Percentiles rank a stretch among this genome's conserved stretches.
Conservation (phyloP, 2,888 invertebrate species). For the Hypselothyrea guttata region DNA sequence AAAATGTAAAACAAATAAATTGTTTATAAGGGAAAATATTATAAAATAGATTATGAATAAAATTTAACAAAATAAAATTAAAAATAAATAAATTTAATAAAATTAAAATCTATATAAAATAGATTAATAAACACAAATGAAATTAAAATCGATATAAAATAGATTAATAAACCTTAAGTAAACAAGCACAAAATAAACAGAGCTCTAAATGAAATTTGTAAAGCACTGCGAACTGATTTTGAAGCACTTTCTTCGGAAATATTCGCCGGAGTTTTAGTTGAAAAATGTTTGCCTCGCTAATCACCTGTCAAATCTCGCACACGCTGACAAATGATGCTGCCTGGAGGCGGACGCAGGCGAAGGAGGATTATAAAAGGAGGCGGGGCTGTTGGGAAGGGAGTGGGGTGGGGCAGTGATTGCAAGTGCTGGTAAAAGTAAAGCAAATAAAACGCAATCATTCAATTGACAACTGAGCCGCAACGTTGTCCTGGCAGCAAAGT, state of each 20-base stretch:
- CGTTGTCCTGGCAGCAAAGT: background rate
- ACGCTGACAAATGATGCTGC: slow-evolving; percentile 70
- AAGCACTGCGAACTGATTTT: too few relatives aligned
- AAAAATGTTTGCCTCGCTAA: slow-evolving; percentile 65
- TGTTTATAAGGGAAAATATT: background rate
- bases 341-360: background rate
- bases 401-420: slow-evolving; percentile 26
- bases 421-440: slow-evolving; percentile 46
- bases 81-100: slow-evolving; percentile 1
- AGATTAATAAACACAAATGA: too few relatives aligned
- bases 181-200: too few relatives aligned
- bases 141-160: too few relatives aligned
- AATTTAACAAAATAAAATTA: background rate
- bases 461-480: slow-evolving; percentile 70
- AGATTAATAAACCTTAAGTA: too few relatives aligned
- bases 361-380: background rate
- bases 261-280: slow-evolving; percentile 13
- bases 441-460: slow-evolving; percentile 77
- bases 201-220: too few relatives aligned
- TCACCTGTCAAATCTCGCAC: slow-evolving; percentile 76
- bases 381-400: background rate
- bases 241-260: slow-evolving; percentile 12
- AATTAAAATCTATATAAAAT: too few relatives aligned
- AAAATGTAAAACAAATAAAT: too few relatives aligned
- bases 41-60: background rate